Conservation (phyloP, 1,140 invertebrate species). For the Hycleus phaleratus region DNA sequence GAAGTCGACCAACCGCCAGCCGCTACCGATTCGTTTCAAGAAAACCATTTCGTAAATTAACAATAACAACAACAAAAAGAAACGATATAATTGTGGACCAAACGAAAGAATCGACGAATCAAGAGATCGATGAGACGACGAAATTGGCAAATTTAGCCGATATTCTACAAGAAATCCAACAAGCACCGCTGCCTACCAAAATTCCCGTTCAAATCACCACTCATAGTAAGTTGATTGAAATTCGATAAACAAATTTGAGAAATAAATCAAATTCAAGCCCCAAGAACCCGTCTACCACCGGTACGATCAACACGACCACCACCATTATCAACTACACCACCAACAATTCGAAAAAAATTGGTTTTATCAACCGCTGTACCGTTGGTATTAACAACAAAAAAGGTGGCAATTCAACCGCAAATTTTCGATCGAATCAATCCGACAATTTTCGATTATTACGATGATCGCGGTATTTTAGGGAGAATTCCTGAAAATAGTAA, state of each 20-base stretch:
- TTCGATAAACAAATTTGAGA: background rate
- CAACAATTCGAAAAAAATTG: background rate
- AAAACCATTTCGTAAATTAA: constrained; percentile 14
- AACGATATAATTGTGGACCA: constrained; percentile 15
- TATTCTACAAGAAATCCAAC: constrained; percentile 29
- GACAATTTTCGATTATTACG: constrained; percentile 57
- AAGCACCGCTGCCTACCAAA: constrained; percentile 26
- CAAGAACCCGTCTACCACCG: background rate
- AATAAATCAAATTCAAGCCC: background rate
- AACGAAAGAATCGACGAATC: constrained; percentile 24
- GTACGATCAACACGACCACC: background rate
- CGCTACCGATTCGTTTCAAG: constrained; percentile 19
- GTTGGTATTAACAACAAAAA: constrained; percentile 10
- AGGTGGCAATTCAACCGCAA: constrained; percentile 12
- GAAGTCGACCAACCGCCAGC: background rate
- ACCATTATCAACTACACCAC: constrained; percentile 35
- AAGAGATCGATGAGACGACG: constrained; percentile 20
- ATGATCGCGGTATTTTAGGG: constrained; percentile 51
- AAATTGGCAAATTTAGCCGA: constrained; percentile 26
- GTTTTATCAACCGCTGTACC: constrained; percentile 16
- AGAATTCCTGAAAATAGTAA: constrained; percentile 40
- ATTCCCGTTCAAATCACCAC: background rate
- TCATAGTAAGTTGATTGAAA: background rate
- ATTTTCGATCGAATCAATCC: constrained; percentile 10
- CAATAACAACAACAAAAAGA: background rate